Base-by-base conservation (phyloP, 2,888 invertebrate genomes). In the Yponomeuta cagnagella region DNA sequence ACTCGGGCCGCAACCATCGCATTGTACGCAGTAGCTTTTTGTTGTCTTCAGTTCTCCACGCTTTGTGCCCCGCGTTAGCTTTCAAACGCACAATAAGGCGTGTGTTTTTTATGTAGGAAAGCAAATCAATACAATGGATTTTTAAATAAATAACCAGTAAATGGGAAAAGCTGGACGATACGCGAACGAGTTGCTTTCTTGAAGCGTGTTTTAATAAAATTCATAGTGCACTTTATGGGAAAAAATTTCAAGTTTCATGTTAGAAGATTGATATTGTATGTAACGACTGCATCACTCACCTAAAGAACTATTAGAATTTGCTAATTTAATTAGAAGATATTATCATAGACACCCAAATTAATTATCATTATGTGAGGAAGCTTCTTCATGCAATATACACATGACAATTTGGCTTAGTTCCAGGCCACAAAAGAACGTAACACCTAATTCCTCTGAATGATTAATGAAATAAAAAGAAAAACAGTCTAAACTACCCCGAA, bases 1-100 rank as follows among this genome's bases (percentile, higher is more conserved):
- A 88, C 88, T 85, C 80, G 88, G 83, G 80, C 79, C 83, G 82
- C 83, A 83, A 83, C 79, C 80, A 76, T 77, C 75, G 78, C 78
- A 88, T 89, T 90, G 88, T 88, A 82, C 87, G 83, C 82, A 83
- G 82, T 83, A 83, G 82, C 83, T 88, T 88, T 88, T 88, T 90
- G 86, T 88, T 83, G 83, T 81, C 85, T 89, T 86, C 83, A 87
- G 83, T 83, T 81, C 85, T 89, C 86, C 83, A 87, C 86, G 87
- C 89, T 88, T 87, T 89, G 84, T 89, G 87, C 84, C 23, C 85
- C 79, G 52, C 81, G 79, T 79, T 77, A 85, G 86, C 86, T 87
- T 88, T 88, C 82, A 84, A 87, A 86, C 80, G 82, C 81, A 89
- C 88, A 88, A 89, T 85, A 78, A 76, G 75, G 81, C 84, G 83